These are phyloP conservation scores for Macroramphosus scolopax DNA, from an alignment of 2,797 vertebrate genomes.

Conservation along the genomic window DNA sequence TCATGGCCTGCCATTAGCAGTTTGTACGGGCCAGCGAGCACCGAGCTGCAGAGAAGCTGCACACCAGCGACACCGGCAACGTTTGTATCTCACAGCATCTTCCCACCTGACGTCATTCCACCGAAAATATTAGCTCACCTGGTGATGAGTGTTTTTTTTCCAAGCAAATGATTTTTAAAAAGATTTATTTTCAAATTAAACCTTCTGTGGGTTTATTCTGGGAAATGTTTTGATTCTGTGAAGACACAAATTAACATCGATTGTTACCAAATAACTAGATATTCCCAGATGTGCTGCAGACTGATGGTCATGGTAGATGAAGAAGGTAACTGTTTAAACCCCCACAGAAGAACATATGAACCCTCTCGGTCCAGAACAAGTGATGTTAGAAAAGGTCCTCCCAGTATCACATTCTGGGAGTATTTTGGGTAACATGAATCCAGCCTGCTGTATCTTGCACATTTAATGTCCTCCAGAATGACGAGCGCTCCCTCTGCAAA, in stretches of 20 bases:
- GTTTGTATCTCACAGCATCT: no score
- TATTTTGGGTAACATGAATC: constrained; percentile 48
- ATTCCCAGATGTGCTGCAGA: no score
- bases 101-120: no score
- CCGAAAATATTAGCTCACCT: no score
- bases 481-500: constrained; percentile 57
- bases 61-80: constrained; percentile 1
- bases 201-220: no score
- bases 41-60: neutral
- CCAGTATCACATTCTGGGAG: constrained; percentile 35
- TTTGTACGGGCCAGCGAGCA: constrained; percentile 45
- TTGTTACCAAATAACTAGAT: no score
- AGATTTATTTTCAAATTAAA: no score
- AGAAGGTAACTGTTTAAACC: constrained; percentile 16
- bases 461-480: constrained; percentile 69
- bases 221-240: no score
- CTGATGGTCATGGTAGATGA: neutral
- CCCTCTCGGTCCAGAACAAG: constrained; percentile 21
- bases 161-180: no score
- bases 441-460: constrained; percentile 52
- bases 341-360: constrained; percentile 15
- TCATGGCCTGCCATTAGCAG: constrained; percentile 40
- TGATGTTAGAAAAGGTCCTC: constrained; percentile 29
- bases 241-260: no score
- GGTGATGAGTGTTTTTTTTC: no score